Percentiles rank a stretch among this genome's conserved stretches.
Evolutionary conservation across 1,140 invertebrate genomes (phyloP).

Genomic region (Drosophila trapezifrons): DNA sequence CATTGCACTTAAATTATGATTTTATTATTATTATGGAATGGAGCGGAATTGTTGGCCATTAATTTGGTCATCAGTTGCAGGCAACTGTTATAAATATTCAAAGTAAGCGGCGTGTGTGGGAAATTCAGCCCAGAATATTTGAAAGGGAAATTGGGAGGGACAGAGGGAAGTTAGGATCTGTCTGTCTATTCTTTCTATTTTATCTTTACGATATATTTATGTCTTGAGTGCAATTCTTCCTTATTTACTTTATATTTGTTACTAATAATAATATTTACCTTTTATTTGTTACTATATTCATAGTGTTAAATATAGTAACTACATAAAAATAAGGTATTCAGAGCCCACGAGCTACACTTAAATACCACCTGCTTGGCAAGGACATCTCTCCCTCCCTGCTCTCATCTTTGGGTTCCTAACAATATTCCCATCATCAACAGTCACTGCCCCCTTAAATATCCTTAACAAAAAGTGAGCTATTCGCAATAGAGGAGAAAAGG

Average conservation of each 20-base stretch:
- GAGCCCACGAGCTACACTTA: constrained; percentile 12
- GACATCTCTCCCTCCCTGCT: background rate
- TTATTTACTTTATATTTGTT: too few relatives aligned
- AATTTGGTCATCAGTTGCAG: constrained; percentile 77
- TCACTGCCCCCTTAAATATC: constrained; percentile 55
- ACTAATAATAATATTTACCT: too few relatives aligned
- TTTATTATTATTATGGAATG: constrained; percentile 74
- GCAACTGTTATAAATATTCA: constrained; percentile 71
- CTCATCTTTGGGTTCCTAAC: background rate
- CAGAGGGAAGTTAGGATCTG: too few relatives aligned
- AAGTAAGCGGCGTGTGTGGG: constrained; percentile 31
- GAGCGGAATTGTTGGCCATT: constrained; percentile 60
- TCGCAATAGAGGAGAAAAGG: constrained; percentile 28
- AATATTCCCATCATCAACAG: constrained; percentile 58
- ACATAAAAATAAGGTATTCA: too few relatives aligned
- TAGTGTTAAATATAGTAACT: background rate
- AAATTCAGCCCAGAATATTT: constrained; percentile 27
- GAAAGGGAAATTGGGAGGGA: constrained; percentile 3
- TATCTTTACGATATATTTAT: too few relatives aligned
- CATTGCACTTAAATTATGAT: constrained; percentile 81
- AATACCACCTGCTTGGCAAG: constrained; percentile 32
- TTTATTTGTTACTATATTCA: too few relatives aligned
- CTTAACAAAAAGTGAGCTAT: constrained; percentile 22
- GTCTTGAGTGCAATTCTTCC: too few relatives aligned
- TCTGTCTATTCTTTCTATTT: too few relatives aligned